Conservation (phyloP, 2,888 invertebrate species). For the Dynastes grantii region DNA sequence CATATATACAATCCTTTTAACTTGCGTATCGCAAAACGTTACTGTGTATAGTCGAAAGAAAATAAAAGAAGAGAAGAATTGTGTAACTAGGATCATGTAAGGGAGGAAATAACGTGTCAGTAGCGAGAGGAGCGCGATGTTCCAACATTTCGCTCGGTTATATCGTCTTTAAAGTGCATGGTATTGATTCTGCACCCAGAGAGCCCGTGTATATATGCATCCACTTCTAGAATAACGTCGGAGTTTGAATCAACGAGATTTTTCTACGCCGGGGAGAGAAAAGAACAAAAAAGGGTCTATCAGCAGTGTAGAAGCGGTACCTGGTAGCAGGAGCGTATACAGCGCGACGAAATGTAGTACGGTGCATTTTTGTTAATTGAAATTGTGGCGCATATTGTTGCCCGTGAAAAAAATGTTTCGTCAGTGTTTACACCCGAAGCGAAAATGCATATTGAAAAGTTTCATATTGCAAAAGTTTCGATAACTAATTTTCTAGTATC, state of each 20-base stretch:
- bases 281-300: conserved; percentile 39
- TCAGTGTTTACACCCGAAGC: conserved; percentile 13
- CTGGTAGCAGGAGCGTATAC: conserved; percentile 1
- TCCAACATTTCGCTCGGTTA: conserved; percentile 55
- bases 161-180: conserved; percentile 68
- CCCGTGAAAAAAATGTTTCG: conserved; percentile 3
- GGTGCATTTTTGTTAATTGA: conserved; percentile 36
- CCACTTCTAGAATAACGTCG: conserved; percentile 59
- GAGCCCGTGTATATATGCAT: conserved; percentile 60
- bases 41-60: not conserved
- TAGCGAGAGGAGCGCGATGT: conserved; percentile 11
- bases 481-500: not conserved
- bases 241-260: conserved; percentile 53
- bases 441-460: conserved; percentile 32
- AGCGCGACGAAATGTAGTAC: conserved; percentile 33
- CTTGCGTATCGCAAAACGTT: not conserved
- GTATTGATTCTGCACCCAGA: conserved; percentile 65
- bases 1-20: no score
- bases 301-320: conserved; percentile 1
- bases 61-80: conserved; percentile 25
- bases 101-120: conserved; percentile 22
- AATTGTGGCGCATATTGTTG: conserved; percentile 25
- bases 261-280: conserved; percentile 42
- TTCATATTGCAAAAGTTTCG: conserved; percentile 4
- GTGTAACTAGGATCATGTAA: conserved; percentile 36